A percentile compares a stretch with the other conserved stretches of the same genome.
phyloP scores from a whole-genome alignment of 2,113 vertebrate species.

The Globicephala melas region DNA sequence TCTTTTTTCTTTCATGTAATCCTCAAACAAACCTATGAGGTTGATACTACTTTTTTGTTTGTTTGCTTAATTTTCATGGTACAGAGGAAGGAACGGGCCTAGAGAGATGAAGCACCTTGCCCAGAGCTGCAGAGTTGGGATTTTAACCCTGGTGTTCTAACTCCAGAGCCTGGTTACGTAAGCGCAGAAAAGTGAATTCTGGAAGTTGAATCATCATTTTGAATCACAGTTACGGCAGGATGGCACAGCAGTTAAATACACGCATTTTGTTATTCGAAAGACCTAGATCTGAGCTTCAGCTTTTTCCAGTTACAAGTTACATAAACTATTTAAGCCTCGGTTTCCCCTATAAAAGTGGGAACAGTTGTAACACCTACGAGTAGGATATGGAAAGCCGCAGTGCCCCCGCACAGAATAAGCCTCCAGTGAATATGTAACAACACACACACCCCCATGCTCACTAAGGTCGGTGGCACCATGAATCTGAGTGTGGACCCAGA shows the following conservation, averaged over 20 bases:
- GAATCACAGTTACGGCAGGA: not conserved
- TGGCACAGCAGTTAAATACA: not conserved
- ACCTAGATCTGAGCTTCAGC: not conserved
- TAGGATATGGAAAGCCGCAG: too few relatives aligned
- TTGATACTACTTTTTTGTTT: not conserved
- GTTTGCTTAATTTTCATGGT: not conserved
- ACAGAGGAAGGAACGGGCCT: not conserved
- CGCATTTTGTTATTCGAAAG: not conserved
- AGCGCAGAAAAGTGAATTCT: not conserved
- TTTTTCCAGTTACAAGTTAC: not conserved
- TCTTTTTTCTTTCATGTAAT: not conserved
- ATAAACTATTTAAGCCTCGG: not conserved
- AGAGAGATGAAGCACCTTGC: not conserved
- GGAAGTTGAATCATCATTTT: not conserved
- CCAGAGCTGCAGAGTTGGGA: not conserved
- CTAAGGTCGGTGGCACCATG: fast-evolving
- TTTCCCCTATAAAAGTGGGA: not conserved
- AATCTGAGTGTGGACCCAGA: not conserved
- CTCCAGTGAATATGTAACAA: not conserved
- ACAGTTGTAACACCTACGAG: not conserved
- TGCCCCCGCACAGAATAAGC: not conserved
- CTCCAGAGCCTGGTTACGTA: not conserved
- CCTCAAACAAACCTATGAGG: not conserved
- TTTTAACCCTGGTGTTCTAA: not conserved
- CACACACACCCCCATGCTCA: not conserved